Evolutionary conservation across 1,140 invertebrate species (phyloP), one percentile per base, ranked within the genome.

Genomic region (Ridgeia piscesae): DNA sequence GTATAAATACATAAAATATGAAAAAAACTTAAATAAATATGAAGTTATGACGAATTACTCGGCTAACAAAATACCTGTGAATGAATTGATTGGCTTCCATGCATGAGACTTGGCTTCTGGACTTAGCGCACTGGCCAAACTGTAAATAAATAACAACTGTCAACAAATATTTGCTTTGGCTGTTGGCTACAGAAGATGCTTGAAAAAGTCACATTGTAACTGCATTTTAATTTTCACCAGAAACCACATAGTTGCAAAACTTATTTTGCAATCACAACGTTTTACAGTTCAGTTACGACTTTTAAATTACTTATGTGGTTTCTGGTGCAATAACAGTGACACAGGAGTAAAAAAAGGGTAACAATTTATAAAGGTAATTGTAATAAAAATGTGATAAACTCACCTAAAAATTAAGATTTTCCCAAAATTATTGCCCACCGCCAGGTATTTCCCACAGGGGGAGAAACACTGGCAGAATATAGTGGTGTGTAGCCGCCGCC

Each of bases 371-470:
- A 42, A 34, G 21, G 34, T 35, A 92, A 91, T 21, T 31, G 9
- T 91, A 27, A n/a, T 89, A 8, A 88, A 91, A 91, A 92, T 9
- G 48, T 92, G 17, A 89, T 90, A 34, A 35, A 91, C n/a, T 97
- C 96, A 98, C 98, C 98, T 97, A 95, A 97, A 98, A 89, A 98
- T 96, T 35, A 97, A 98, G 88, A 99, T 97, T 94, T 97, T 97
- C 33, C 98, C 98, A 95, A 98, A 98, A 94, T 97, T 97, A 96
- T 98, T 98, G 31, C 98, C 98, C 92, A 97, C 97, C 92, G 98
- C 96, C 48, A 99, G 96, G 96, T 97, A 98, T 95, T 97, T 97
- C 27, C 98, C 98, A 95, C 98, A 98, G 0, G 97, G 97, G 11
- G 98, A 98, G 96, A 98, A 98, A 6, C 97, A 96, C 96, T 98